A percentile compares a stretch with the other conserved stretches of the same genome.
Evolutionary conservation across 2,797 vertebrate genomes (phyloP).

Genomic region (Graptemys geographica): DNA sequence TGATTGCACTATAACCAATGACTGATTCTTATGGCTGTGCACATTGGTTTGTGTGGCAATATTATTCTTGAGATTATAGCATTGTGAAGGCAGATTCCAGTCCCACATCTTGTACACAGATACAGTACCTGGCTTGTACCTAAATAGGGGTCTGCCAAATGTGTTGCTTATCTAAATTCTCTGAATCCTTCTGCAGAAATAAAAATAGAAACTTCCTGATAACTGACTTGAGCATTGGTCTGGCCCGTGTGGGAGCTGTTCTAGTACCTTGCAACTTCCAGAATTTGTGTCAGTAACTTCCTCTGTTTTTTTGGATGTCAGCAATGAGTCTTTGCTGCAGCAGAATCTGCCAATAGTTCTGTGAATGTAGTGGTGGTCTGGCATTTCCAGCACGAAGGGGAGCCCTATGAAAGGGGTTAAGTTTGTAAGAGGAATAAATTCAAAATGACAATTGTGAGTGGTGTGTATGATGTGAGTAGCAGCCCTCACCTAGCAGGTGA

Average conservation of each 20-base stretch:
- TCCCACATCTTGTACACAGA: rapidly evolving
- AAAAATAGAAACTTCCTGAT: neutral
- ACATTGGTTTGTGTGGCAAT: neutral
- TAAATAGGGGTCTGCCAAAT: neutral
- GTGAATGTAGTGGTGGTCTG: neutral
- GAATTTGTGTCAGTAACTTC: neutral
- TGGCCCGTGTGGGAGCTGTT: neutral
- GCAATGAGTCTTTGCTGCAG: neutral
- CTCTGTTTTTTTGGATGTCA: neutral
- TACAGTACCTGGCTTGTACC: rapidly evolving
- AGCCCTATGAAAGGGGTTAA: neutral
- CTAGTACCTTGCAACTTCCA: neutral
- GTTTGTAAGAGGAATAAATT: neutral
- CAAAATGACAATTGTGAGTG: neutral
- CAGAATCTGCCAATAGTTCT: neutral
- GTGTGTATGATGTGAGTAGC: neutral
- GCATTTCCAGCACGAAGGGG: neutral
- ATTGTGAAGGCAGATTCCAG: rapidly evolving
- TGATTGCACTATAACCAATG: neutral
- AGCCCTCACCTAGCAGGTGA: neutral
- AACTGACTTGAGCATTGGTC: neutral
- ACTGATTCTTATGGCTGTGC: rapidly evolving
- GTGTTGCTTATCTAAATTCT: neutral
- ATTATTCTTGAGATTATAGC: neutral
- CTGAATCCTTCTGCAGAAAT: neutral